A percentile compares a stretch with the other conserved stretches of the same genome.
These are phyloP conservation scores for Lordiphosa andalusiaca DNA, from an alignment of 2,888 invertebrate genomes.

Conservation along the genomic window DNA sequence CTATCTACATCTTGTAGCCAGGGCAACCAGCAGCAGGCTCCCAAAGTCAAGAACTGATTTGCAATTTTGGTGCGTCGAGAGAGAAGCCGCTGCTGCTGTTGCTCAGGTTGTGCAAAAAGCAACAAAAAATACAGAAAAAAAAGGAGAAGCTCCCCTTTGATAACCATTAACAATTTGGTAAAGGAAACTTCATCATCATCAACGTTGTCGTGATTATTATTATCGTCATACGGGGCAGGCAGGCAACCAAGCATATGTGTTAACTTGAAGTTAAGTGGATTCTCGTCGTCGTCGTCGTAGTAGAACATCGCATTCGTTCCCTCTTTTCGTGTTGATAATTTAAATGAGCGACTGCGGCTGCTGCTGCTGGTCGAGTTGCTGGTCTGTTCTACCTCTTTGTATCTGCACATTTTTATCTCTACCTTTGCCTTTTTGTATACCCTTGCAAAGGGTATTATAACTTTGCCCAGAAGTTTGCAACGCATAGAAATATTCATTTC, in stretches of 20 bases:
- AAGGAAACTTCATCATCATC: slow-evolving; percentile 34
- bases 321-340: slow-evolving; percentile 67
- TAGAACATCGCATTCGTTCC: slow-evolving; percentile 12
- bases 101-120: slow-evolving; percentile 10
- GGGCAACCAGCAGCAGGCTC: slow-evolving; percentile 9
- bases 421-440: slow-evolving; percentile 17
- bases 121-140: not conserved
- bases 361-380: not conserved
- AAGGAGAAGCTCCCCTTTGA: slow-evolving; percentile 28
- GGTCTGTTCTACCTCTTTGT: slow-evolving; percentile 16
- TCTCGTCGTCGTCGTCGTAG: slow-evolving; percentile 31
- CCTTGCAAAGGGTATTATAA: too few species aligned
- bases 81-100: slow-evolving; percentile 3
- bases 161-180: slow-evolving; percentile 50
- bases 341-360: slow-evolving; percentile 65
- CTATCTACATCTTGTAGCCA: slow-evolving; percentile 28
- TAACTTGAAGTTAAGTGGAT: slow-evolving; percentile 76
- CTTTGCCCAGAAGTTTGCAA: too few species aligned
- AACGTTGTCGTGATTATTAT: slow-evolving; percentile 25
- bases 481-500: too few species aligned
- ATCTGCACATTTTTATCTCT: slow-evolving; percentile 41
- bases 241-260: slow-evolving; percentile 68
- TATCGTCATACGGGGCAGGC: slow-evolving; percentile 24
- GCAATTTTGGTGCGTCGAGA: slow-evolving; percentile 24
- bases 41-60: slow-evolving; percentile 19